Conservation (phyloP, 2,797 vertebrate species). For the Trachops cirrhosus region DNA sequence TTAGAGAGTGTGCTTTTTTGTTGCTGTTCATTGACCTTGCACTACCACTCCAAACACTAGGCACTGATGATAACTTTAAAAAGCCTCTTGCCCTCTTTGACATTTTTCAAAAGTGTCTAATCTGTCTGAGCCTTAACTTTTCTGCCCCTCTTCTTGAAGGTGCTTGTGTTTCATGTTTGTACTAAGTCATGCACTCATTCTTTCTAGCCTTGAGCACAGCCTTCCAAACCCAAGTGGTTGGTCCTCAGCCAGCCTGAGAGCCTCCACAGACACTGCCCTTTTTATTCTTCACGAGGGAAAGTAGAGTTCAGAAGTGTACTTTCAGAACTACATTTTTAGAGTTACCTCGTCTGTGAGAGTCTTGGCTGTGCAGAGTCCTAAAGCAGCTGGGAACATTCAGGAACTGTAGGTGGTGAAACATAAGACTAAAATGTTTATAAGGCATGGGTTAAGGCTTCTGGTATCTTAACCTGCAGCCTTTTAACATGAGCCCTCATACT, state of each 20-base stretch:
- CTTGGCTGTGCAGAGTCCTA: not conserved
- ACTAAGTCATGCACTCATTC: not conserved
- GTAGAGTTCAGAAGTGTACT: not conserved
- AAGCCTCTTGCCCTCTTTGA: not conserved
- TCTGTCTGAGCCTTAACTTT: conserved; percentile 2
- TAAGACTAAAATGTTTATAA: not conserved
- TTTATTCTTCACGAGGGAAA: not conserved
- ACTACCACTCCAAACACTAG: not conserved
- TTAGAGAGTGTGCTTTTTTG: not conserved
- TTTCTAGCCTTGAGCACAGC: not conserved
- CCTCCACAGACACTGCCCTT: not conserved
- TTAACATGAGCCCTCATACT: not conserved
- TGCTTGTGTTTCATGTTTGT: not conserved
- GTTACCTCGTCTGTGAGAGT: not conserved
- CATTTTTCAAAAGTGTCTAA: conserved; percentile 12
- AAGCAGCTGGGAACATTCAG: not conserved
- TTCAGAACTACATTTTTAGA: not conserved
- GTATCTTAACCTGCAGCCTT: not conserved
- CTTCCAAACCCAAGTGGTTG: not conserved
- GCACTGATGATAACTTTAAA: not conserved
- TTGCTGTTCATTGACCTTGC: not conserved
- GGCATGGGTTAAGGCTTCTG: not conserved
- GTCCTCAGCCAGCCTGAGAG: not conserved
- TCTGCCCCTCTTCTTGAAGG: not conserved
- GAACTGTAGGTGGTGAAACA: not conserved